A percentile compares a stretch with the other conserved stretches of the same genome.
Conservation (phyloP, 2,113 vertebrate genomes). For the Sialia sialis region DNA sequence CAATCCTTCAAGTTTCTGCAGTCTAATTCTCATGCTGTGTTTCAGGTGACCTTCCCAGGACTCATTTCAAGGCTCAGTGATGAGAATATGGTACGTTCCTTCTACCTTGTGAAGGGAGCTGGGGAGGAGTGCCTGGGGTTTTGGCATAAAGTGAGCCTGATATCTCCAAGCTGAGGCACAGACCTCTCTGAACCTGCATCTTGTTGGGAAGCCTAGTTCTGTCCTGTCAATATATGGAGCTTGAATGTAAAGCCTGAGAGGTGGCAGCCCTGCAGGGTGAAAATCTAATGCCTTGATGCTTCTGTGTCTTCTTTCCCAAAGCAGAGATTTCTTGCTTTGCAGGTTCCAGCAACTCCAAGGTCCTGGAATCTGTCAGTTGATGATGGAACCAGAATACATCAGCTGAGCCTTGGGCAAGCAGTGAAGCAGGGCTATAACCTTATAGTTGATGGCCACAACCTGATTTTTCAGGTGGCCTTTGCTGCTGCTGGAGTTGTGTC, state of each 20-base stretch:
- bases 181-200: fast-evolving
- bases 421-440: constrained; percentile 58
- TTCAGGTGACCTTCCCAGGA: constrained; percentile 65
- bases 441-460: not conserved
- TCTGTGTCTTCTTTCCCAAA: not conserved
- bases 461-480: constrained; percentile 49
- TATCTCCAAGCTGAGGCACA: not conserved
- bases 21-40: not conserved
- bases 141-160: not conserved
- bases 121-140: fast-evolving
- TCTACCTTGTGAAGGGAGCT: not conserved
- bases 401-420: constrained; percentile 48
- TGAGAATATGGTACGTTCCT: constrained; percentile 49
- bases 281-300: not conserved
- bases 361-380: constrained; percentile 60
- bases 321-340: not conserved
- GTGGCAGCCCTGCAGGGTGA: not conserved
- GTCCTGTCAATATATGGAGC: fast-evolving
- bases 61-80: constrained; percentile 10
- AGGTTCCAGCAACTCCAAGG: not conserved
- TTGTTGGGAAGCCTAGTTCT: not conserved
- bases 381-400: not conserved
- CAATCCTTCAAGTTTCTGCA: not conserved
- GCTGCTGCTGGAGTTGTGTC: constrained; percentile 63
- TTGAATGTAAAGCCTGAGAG: not conserved